A percentile compares a stretch with the other conserved stretches of the same genome.
Evolutionary conservation across 2,888 invertebrate species (phyloP).

Genomic region (Ceratothoa steindachneri): DNA sequence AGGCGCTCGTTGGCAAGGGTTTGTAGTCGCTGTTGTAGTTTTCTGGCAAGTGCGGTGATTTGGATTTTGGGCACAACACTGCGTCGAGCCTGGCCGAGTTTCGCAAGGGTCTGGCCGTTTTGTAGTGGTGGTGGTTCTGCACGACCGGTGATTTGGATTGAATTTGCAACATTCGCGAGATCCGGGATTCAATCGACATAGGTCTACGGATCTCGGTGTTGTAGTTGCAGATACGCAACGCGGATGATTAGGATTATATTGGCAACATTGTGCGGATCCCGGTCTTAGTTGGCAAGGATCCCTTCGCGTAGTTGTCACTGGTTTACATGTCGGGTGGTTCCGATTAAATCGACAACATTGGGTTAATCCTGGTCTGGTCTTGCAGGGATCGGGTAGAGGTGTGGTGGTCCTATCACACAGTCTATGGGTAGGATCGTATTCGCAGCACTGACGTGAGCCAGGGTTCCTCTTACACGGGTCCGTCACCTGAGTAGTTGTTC

Average conservation of each 20-base stretch:
- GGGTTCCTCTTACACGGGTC: constrained; percentile 22
- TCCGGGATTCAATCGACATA: constrained; percentile 5
- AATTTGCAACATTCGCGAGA: constrained; percentile 1
- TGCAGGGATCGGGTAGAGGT: constrained; percentile 21
- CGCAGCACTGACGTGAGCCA: too few relatives aligned
- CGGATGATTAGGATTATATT: constrained; percentile 16
- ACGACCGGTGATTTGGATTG: constrained; percentile 52
- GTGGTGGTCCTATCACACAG: constrained; percentile 25
- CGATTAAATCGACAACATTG: constrained; percentile 24
- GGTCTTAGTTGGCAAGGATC: constrained; percentile 24
- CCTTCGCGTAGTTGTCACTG: not conserved
- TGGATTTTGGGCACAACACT: too few relatives aligned
- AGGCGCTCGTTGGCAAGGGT: constrained; percentile 8
- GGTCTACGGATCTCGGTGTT: not conserved
- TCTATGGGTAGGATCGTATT: constrained; percentile 10
- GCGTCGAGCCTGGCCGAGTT: too few relatives aligned
- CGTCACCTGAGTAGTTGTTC: constrained; percentile 3
- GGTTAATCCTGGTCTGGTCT: constrained; percentile 19
- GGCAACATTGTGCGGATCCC: constrained; percentile 27
- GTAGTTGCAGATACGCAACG: constrained; percentile 1
- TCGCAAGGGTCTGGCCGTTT: too few relatives aligned
- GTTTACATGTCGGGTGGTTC: constrained; percentile 16
- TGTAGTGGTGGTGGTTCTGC: too few relatives aligned
- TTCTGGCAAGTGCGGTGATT: not conserved
- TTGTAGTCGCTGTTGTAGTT: not conserved